Evolutionary conservation across 2,888 invertebrate genomes (phyloP).

Genomic region (Nemotelus nigrinus): DNA sequence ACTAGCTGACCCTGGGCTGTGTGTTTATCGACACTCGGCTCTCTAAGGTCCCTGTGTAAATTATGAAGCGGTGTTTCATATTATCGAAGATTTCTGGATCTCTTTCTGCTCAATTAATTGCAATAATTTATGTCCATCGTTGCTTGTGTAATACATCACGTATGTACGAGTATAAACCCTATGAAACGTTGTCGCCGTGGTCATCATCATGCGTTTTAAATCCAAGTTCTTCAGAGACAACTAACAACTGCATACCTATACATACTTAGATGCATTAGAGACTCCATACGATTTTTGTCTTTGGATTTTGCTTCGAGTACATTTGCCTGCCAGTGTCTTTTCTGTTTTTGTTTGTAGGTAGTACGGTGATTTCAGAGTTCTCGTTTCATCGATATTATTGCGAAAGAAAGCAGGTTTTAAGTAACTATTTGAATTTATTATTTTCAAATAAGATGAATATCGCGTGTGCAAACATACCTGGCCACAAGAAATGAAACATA

Average conservation of each 20-base stretch:
- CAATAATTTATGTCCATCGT: constrained; percentile 19
- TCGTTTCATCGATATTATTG: neutral
- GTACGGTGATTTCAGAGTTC: neutral
- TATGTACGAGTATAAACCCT: neutral
- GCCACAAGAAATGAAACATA: neutral
- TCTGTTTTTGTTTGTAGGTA: neutral
- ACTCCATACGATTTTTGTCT: too few species aligned
- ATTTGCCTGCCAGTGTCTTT: neutral
- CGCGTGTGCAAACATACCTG: neutral
- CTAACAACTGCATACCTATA: too few species aligned
- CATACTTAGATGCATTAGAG: too few species aligned
- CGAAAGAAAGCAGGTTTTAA: neutral
- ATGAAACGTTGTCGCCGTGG: too few species aligned
- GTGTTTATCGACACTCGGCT: too few species aligned
- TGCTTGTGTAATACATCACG: neutral
- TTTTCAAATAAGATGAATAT: constrained; percentile 1
- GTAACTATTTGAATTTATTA: neutral
- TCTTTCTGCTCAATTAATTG: constrained; percentile 6
- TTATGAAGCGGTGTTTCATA: neutral
- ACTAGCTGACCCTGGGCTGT: too few species aligned
- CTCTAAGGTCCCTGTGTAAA: neutral
- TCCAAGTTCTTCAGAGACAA: too few species aligned
- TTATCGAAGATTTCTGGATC: neutral
- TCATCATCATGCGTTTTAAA: too few species aligned
- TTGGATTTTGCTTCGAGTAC: neutral